Base-by-base conservation (phyloP, 2,888 invertebrate genomes). In the Gastrophysa polygoni region DNA sequence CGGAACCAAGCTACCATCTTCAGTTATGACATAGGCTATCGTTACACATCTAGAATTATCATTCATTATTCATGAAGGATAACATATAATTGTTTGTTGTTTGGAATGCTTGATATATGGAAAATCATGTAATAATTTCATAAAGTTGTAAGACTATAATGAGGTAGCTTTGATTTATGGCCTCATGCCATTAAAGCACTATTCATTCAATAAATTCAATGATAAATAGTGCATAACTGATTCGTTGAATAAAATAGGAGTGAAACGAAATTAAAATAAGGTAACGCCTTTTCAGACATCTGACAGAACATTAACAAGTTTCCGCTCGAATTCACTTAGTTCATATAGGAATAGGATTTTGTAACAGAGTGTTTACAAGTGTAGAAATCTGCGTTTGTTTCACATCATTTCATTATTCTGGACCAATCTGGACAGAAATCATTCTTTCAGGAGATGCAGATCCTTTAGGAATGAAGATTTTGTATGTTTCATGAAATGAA, bases 161-260 rank as follows among this genome's bases (percentile, higher is more conserved):
- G 43, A 24, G 54, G 14, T 16, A 11, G 7, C 28, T 24, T 10
- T 10, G 24, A 54, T 28, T 43, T 43, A 24, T 54, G 3, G 28
- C 43, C 17, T 24, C 43, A 54, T 54, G n/a, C 43, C n/a, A 21
- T 38, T 44, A 6, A 43, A 24, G 21, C 52, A 54, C 52, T 24
- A 14, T 43, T 34, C 54, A 54, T 59, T 56, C 55, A 17, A 65
- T 65, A 59, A 62, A 62, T 62, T 49, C 20, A 34, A 17, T 18
- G 54, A 32, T 59, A 62, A 65, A 59, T 57, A 65, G 65, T 54
- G 61, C 65, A 52, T 61, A 50, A 57, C 61, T 59, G 60, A 65
- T 65, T 57, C 51, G 44, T 28, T 52, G 17, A 14, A 38, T 38
- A 38, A 38, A 38, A 38, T 38, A 14, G 38, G 43, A 59, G 58